Percentiles rank a stretch among this genome's conserved stretches.
These are phyloP conservation scores for Tychaedon coryphoeus DNA, from an alignment of 2,113 vertebrate species.

Conservation along the genomic window DNA sequence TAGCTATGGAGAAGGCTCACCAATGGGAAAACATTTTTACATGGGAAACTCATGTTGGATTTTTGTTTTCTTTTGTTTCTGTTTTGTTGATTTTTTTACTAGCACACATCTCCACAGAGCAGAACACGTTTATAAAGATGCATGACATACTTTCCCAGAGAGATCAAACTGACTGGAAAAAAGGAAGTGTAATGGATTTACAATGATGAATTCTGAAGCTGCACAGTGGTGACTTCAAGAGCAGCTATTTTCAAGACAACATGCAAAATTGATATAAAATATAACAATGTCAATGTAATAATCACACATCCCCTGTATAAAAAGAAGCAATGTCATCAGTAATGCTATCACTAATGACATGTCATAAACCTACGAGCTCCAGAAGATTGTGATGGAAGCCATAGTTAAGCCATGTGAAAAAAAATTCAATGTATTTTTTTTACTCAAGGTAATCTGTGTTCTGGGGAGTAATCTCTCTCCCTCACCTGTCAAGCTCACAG, in stretches of 20 bases:
- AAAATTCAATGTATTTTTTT: background rate
- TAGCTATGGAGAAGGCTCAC: slow-evolving; percentile 5
- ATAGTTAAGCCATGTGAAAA: background rate
- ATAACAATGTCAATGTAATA: background rate
- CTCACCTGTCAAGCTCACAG: background rate
- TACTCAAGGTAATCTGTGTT: background rate
- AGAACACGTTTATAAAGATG: slow-evolving; percentile 20
- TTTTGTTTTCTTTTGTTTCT: background rate
- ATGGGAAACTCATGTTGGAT: background rate
- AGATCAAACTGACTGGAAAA: slow-evolving; percentile 49
- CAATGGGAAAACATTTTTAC: slow-evolving; percentile 6
- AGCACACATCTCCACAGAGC: background rate
- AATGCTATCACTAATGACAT: background rate
- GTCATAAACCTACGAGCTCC: background rate
- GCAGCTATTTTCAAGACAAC: background rate
- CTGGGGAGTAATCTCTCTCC: background rate
- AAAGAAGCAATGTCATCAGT: background rate
- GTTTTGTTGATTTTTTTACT: background rate
- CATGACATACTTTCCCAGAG: slow-evolving; percentile 27
- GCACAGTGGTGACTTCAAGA: background rate
- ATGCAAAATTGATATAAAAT: background rate
- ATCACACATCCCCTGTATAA: accelerated
- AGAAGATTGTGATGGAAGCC: background rate
- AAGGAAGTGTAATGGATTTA: slow-evolving; percentile 7
- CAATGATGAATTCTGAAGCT: background rate